phyloP scores from a whole-genome alignment of 2,113 vertebrate species.

The Gadus chalcogrammus region DNA sequence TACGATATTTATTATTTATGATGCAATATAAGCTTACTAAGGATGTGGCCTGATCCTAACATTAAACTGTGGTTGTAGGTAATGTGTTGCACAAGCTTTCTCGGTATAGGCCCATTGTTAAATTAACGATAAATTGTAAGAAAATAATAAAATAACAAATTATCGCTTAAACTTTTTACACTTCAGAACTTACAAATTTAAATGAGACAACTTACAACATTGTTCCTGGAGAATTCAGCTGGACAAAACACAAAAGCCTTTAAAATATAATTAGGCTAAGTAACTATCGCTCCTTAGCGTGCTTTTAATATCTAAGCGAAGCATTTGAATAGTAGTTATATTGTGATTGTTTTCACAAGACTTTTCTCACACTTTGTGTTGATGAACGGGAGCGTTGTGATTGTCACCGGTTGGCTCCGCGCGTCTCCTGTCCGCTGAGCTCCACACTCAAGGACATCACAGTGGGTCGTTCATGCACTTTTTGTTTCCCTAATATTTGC shows the following conservation, averaged over 20 bases:
- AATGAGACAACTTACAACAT: not conserved
- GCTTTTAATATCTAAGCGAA: too few relatives aligned
- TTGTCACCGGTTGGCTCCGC: conserved; percentile 30
- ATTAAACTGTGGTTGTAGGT: conserved; percentile 28
- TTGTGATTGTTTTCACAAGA: not conserved
- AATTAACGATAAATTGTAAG: not conserved
- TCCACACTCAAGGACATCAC: conserved; percentile 39
- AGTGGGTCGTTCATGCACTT: conserved; percentile 52
- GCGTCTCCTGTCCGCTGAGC: conserved; percentile 30
- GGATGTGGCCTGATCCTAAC: conserved; percentile 14
- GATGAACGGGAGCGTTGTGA: conserved; percentile 9
- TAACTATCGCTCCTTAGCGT: too few relatives aligned
- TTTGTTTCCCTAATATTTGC: conserved; percentile 40
- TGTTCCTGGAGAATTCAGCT: too few relatives aligned
- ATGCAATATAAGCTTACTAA: conserved; percentile 57
- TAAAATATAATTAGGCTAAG: too few relatives aligned
- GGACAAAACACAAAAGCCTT: too few relatives aligned
- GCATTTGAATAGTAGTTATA: too few relatives aligned
- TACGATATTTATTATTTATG: conserved; percentile 65
- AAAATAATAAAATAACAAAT: not conserved
- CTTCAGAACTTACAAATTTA: not conserved
- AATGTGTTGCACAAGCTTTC: not conserved
- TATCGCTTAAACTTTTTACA: not conserved
- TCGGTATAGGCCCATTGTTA: not conserved
- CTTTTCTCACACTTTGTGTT: not conserved